phyloP scores from a whole-genome alignment of 1,140 invertebrate genomes.

The Gryllus bimaculatus region DNA sequence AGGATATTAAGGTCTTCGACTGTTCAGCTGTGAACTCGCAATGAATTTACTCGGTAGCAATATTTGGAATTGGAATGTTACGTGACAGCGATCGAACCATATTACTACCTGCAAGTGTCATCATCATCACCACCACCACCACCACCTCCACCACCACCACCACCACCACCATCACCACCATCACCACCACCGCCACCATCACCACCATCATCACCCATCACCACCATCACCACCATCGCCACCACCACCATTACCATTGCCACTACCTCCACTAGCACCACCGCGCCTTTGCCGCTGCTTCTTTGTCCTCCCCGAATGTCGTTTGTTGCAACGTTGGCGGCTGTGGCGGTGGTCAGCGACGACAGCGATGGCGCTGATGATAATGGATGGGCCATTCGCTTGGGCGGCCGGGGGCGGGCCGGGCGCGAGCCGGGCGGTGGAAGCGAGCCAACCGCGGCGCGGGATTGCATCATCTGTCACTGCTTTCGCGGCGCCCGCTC shows the following conservation, averaged over 20 bases:
- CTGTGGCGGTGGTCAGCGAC: neutral
- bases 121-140: neutral
- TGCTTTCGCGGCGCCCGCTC: too few relatives aligned
- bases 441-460: too few relatives aligned
- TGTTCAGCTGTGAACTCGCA: too few relatives aligned
- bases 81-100: too few relatives aligned
- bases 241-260: neutral
- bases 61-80: too few relatives aligned
- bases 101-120: neutral
- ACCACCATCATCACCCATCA: too few relatives aligned
- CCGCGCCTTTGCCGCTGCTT: neutral
- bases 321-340: neutral
- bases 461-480: too few relatives aligned
- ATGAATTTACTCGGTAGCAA: too few relatives aligned
- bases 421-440: too few relatives aligned
- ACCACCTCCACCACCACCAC: neutral
- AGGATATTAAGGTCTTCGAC: too few relatives aligned
- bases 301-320: neutral
- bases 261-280: neutral
- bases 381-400: too few relatives aligned
- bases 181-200: neutral
- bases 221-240: neutral
- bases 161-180: neutral
- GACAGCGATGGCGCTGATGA: neutral
- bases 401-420: too few relatives aligned